phyloP scores from a whole-genome alignment of 2,888 invertebrate species.

The Apomyelois bistriatella region DNA sequence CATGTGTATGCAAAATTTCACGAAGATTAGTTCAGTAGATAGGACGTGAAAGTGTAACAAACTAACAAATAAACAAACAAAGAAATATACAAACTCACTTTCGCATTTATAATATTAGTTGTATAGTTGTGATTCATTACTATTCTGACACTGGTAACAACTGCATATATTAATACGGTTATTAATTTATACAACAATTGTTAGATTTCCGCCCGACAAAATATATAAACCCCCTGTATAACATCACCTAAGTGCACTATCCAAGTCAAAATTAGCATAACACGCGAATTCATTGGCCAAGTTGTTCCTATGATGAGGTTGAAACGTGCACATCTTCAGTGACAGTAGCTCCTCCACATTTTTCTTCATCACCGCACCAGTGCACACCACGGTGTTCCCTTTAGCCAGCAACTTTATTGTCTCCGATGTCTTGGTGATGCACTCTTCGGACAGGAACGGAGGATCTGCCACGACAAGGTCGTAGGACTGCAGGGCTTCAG shows the following conservation, averaged over 20 bases:
- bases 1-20: no score
- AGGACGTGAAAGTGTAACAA: no score
- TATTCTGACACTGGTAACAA: no score
- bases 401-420: slow-evolving; percentile 88
- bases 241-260: slow-evolving; percentile 55
- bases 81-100: no score
- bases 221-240: no score
- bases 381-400: slow-evolving; percentile 90
- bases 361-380: slow-evolving; percentile 90
- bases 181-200: no score
- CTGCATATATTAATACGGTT: no score
- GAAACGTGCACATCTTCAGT: slow-evolving; percentile 84
- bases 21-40: no score
- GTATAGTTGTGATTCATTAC: no score
- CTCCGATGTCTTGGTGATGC: slow-evolving; percentile 89
- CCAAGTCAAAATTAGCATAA: slow-evolving; percentile 92
- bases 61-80: no score
- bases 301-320: slow-evolving; percentile 92
- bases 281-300: slow-evolving; percentile 96
- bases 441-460: slow-evolving; percentile 96
- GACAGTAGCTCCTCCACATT: slow-evolving; percentile 82
- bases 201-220: no score
- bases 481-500: slow-evolving; percentile 80
- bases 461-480: slow-evolving; percentile 96
- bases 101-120: no score